Evolutionary conservation across 2,113 vertebrate genomes (phyloP), one percentile per base, ranked within the genome.

Genomic region (cattle (Bos taurus)): DNA sequence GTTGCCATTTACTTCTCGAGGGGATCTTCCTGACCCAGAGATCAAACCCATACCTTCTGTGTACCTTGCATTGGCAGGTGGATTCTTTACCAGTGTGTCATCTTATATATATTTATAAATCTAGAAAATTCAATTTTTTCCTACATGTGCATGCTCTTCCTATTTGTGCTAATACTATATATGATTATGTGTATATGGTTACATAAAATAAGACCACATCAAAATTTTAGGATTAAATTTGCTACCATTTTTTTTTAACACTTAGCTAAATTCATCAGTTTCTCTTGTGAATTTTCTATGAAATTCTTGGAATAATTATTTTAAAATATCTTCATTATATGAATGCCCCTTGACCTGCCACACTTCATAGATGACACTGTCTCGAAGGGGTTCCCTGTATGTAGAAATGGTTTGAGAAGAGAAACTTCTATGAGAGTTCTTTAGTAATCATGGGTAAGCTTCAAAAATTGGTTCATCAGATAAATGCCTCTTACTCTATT

Each of bases 401-500:
- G 2, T n/a, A 5, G 36, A 26, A 56, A 50, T 26, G 23, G 6
- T 60, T 88, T 93, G 14, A 80, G 59, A 91, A 87, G 46, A 87
- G 15, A 95, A 78, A 87, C 17, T 82, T 95, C 12, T 13, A 6
- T 43, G 56, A 88, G n/a, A 81, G 23, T 19, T 7, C 67, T 43
- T 91, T 43, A 28, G 0, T 95, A 16, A 52, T 97, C 94, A 67
- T 71, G 5, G 43, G 33, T 15, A 94, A 52, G 67, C 57, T 90
- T 94, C 82, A 85, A 95, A 97, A 91, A 17, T 57, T 94, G 90
- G 1, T 7, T 91, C 90, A 84, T 54, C 25, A 71, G 40, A 87
- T 13, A 96, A 96, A 96, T 90, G 59, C 14, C 81, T 91, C 3
- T 59, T 98, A 88, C 50, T 94, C 78, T 91, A 95, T 95, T 96